A percentile compares a stretch with the other conserved stretches of the same genome.
Evolutionary conservation across 1,140 invertebrate genomes (phyloP).

Genomic region (Pogonomyrmex californicus): DNA sequence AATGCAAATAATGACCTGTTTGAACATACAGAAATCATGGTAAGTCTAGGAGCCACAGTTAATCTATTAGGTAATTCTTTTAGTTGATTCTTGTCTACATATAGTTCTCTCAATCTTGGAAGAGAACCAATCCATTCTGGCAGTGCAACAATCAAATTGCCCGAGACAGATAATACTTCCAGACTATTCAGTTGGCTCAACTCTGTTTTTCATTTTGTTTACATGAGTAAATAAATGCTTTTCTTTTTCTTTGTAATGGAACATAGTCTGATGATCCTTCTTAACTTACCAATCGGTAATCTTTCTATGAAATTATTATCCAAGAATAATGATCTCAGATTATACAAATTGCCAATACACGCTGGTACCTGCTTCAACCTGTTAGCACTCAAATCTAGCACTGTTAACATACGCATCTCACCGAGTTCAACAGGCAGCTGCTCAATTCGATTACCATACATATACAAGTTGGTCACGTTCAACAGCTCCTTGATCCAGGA

Average conservation of each 20-base stretch:
- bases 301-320: conserved; percentile 78
- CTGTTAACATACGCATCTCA: conserved; percentile 74
- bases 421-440: conserved; percentile 75
- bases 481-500: conserved; percentile 78
- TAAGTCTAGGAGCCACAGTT: conserved; percentile 76
- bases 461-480: conserved; percentile 81
- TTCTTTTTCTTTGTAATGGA: not conserved
- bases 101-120: conserved; percentile 77
- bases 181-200: conserved; percentile 76
- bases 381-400: conserved; percentile 81
- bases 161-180: conserved; percentile 76
- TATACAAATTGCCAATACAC: conserved; percentile 72
- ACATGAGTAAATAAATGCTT: conserved; percentile 32
- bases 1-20: conserved; percentile 74
- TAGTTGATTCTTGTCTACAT: conserved; percentile 79
- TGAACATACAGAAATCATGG: conserved; percentile 79
- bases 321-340: conserved; percentile 73
- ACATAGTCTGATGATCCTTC: not conserved
- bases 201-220: conserved; percentile 68
- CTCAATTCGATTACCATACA: conserved; percentile 79
- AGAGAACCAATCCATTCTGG: conserved; percentile 82
- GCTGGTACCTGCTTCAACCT: conserved; percentile 71
- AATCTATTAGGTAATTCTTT: conserved; percentile 82
- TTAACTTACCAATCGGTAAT: conserved; percentile 75
- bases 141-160: conserved; percentile 78